Percentiles rank a stretch among this genome's conserved stretches.
phyloP scores from a whole-genome alignment of 1,140 invertebrate genomes.

The Battus philenor region DNA sequence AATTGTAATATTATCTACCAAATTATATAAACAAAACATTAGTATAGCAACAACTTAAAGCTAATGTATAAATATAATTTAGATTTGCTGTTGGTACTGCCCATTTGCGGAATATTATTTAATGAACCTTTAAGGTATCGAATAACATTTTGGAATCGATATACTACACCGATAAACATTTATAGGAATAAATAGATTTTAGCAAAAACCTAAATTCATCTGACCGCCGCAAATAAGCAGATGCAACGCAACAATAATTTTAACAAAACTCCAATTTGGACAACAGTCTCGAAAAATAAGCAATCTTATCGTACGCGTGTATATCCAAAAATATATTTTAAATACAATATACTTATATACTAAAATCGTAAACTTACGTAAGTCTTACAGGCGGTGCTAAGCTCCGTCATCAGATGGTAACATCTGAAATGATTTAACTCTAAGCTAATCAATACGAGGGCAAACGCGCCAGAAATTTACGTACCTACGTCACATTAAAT shows the following conservation, averaged over 20 bases:
- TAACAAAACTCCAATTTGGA: slow-evolving; percentile 61
- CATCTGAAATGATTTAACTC: neutral
- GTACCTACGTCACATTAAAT: too few relatives aligned
- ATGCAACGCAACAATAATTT: slow-evolving; percentile 22
- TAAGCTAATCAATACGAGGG: neutral
- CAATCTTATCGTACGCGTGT: slow-evolving; percentile 45
- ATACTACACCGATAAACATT: too few relatives aligned
- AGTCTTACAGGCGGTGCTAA: slow-evolving; percentile 13
- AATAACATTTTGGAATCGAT: too few relatives aligned
- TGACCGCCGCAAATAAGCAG: slow-evolving; percentile 6
- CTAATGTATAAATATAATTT: slow-evolving; percentile 61
- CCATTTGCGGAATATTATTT: slow-evolving; percentile 10
- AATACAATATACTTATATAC: slow-evolving; percentile 44
- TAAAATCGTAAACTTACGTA: slow-evolving; percentile 12
- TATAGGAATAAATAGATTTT: too few relatives aligned
- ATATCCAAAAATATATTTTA: slow-evolving; percentile 68
- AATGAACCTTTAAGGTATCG: slow-evolving; percentile 18
- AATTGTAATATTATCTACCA: slow-evolving; percentile 28
- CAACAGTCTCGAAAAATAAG: slow-evolving; percentile 71
- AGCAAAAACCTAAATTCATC: too few relatives aligned
- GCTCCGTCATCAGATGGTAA: slow-evolving; percentile 4
- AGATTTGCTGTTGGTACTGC: slow-evolving; percentile 32
- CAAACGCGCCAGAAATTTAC: neutral
- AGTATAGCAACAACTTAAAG: slow-evolving; percentile 54
- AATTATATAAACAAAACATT: slow-evolving; percentile 41